A percentile compares a stretch with the other conserved stretches of the same genome.
phyloP scores from a whole-genome alignment of 2,113 vertebrate species.

The Oceanites oceanicus region DNA sequence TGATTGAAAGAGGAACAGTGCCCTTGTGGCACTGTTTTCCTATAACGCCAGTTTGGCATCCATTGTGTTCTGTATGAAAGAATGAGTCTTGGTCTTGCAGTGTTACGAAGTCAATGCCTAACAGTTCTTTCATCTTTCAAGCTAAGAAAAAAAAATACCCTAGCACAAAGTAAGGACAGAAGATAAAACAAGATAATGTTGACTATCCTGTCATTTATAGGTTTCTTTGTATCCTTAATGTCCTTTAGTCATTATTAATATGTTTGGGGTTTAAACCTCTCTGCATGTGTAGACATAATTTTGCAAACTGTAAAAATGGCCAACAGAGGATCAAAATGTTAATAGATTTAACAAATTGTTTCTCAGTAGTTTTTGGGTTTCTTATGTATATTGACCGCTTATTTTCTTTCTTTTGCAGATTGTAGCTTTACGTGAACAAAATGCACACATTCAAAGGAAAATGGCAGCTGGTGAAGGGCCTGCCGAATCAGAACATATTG shows the following conservation, averaged over 20 bases:
- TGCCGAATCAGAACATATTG: constrained; percentile 85
- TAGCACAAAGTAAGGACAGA: not conserved
- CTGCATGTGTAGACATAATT: not conserved
- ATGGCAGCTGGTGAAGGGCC: constrained; percentile 88
- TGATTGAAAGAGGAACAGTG: not conserved
- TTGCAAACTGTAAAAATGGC: not conserved
- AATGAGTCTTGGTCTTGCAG: not conserved
- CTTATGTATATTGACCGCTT: not conserved
- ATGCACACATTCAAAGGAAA: constrained; percentile 97
- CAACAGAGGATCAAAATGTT: not conserved
- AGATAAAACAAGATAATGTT: not conserved
- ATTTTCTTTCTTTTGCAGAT: constrained; percentile 80
- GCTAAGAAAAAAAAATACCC: not conserved
- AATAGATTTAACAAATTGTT: not conserved
- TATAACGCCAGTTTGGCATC: not conserved
- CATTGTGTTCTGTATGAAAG: not conserved
- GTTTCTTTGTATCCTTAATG: not conserved
- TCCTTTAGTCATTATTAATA: not conserved
- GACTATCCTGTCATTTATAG: not conserved
- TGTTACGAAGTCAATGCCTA: not conserved
- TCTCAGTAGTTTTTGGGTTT: not conserved
- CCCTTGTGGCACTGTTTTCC: not conserved
- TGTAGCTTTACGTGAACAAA: constrained; percentile 94
- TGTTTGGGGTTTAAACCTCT: not conserved
- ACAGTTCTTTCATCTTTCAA: not conserved